phyloP scores from a whole-genome alignment of 2,888 invertebrate species.

The Dryadula phaetusa region DNA sequence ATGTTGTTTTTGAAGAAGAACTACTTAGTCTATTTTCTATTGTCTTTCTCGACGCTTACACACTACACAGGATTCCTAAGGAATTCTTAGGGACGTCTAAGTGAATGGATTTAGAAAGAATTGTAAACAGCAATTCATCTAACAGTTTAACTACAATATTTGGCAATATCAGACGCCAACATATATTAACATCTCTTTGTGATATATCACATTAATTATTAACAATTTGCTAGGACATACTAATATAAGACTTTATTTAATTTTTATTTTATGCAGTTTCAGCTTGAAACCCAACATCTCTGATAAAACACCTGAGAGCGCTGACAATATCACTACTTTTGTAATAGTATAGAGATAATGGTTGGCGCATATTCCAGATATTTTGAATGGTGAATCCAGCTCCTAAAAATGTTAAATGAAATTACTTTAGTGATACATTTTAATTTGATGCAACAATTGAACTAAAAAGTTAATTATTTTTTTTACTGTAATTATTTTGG shows the following conservation, averaged over 20 bases:
- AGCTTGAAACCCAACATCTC: conserved; percentile 98
- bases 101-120: conserved; percentile 8
- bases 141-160: conserved; percentile 6
- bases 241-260: conserved; percentile 83
- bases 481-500: no score
- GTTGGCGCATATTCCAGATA: conserved; percentile 97
- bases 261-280: conserved; percentile 98
- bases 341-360: conserved; percentile 98
- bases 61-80: conserved; percentile 9
- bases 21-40: conserved; percentile 32
- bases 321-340: conserved; percentile 97
- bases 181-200: conserved; percentile 4
- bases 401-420: conserved; percentile 85
- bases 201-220: background rate
- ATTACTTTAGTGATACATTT: background rate
- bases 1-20: background rate
- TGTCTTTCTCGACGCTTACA: conserved; percentile 44
- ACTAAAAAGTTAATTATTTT: no score
- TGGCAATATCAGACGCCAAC: background rate
- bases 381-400: conserved; percentile 98
- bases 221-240: background rate
- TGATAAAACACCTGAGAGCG: conserved; percentile 97
- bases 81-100: conserved; percentile 10
- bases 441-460: no score
- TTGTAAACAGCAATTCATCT: conserved; percentile 8